phyloP scores from a whole-genome alignment of 2,797 vertebrate genomes.

The Phataginus tricuspis region DNA sequence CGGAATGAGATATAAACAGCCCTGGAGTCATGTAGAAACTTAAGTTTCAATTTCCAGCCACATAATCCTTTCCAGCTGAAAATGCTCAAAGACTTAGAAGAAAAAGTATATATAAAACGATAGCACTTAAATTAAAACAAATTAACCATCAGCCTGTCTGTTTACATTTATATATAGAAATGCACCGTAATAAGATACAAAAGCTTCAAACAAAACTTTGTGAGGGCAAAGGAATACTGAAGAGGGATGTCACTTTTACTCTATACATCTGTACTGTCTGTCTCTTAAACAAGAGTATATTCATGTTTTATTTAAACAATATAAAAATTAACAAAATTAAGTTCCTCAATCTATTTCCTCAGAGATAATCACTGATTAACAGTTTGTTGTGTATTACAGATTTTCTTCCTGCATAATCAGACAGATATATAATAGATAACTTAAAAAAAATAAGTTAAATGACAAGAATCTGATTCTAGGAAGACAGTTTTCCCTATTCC shows the following conservation, averaged over 20 bases:
- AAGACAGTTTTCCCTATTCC: neutral
- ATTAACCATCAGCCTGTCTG: neutral
- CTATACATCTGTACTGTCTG: neutral
- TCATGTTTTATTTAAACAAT: neutral
- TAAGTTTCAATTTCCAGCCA: neutral
- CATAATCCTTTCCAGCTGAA: slow-evolving; percentile 42
- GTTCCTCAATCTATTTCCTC: neutral
- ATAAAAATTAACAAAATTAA: slow-evolving; percentile 46
- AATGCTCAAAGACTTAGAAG: neutral
- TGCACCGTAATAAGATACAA: neutral
- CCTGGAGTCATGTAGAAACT: neutral
- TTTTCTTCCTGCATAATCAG: slow-evolving; percentile 17
- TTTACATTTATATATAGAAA: slow-evolving; percentile 4
- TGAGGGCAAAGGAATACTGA: neutral
- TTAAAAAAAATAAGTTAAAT: slow-evolving; percentile 35
- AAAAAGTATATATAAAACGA: neutral
- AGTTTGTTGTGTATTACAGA: neutral
- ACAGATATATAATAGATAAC: neutral
- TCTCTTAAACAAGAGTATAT: neutral
- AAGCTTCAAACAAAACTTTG: neutral
- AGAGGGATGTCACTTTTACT: neutral
- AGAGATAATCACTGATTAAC: neutral
- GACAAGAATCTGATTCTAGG: slow-evolving; percentile 2
- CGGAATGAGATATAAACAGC: neutral
- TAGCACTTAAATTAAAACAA: neutral